Evolutionary conservation across 2,888 invertebrate genomes (phyloP), one percentile per base, ranked within the genome.

Genomic region (Sphecodes monilicornis): DNA sequence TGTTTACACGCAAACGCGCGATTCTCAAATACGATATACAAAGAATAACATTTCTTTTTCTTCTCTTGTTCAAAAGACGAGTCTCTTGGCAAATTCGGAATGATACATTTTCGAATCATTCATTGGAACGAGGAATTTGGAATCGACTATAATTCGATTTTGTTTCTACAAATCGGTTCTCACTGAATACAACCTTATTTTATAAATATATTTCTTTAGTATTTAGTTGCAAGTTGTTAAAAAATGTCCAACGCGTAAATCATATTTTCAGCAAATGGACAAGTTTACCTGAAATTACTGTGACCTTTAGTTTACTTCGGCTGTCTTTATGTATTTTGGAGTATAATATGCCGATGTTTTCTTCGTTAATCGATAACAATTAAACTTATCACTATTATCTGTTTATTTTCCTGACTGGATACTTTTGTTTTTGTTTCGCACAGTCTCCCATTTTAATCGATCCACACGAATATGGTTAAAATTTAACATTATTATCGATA

Each of bases 11-110:
- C 68, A 18, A 54, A 29, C 77, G 54, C 71, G 64, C 32, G 64
- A 77, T 72, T 77, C 54, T 71, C 43, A 50, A 78, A 46, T 75
- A 82, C 66, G 66, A 82, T 75, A 60, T 81, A 75, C 54, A 82
- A 76, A 81, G 72, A 71, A 79, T 29, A 80, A 69, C 32, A 46
- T 60, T 80, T 60, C 54, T 26, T 50, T 18, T 26, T 64, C 16
- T 71, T 22, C n/a, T 8, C 16, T 29, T 26, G 57, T 64, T 32
- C 36, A 69, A 70, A 69, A 60, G 74, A 50, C 79, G 77, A 70
- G 69, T 76, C 69, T 41, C 60, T 71, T 32, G 71, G 57, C 39
- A 68, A 82, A 66, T 54, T 43, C 39, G 70, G 36, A 76, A 75
- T 18, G 75, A 72, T n/a, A 66, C 54, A 6, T 32, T 11, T 16